Evolutionary conservation across 2,888 invertebrate species (phyloP), one percentile per base, ranked within the genome.

Genomic region (Clusia tigrina): DNA sequence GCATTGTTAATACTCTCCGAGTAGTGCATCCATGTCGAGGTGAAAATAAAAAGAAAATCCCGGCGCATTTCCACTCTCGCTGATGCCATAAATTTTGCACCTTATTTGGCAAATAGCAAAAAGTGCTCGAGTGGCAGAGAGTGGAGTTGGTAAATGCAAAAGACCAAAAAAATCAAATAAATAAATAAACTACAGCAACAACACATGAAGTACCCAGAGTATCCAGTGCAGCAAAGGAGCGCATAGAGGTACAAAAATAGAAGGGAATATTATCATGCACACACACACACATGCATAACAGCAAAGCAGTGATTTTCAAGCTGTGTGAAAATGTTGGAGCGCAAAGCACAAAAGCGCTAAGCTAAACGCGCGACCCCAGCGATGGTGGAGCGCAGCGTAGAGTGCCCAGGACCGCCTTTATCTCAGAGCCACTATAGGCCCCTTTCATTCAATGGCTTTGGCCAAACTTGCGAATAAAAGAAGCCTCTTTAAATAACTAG

Each of bases 1-100:
- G n/a, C n/a, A n/a, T 3, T 17, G 42, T 42, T 42, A 42, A 42
- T 42, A 42, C 42, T n/a, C 42, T 17, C 3, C 42, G n/a, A 42
- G n/a, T n/a, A n/a, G n/a, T n/a, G n/a, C n/a, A 42, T 3, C 42
- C 42, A 42, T 42, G n/a, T 42, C n/a, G 48, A 22, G n/a, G 22
- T 48, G 48, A 22, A 48, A 48, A 48, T 48, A 20, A 48, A n/a
- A 18, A 48, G 25, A 54, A 54, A 54, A 24, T 10, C 3, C 18
- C 20, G 37, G 3, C 51, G 51, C 26, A 17, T 58, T 63, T 25
- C 55, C 55, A 59, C 58, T 51, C 42, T 51, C 55, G 42, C 18
- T 24, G 24, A 38, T 54, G 58, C 58, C 55, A 59, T 59, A 63
- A 63, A 63, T 63, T 59, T 54, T 52, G 24, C 26, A 55, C 42